Evolutionary conservation across 2,888 invertebrate species (phyloP).

Genomic region (Idaea dimidiata): DNA sequence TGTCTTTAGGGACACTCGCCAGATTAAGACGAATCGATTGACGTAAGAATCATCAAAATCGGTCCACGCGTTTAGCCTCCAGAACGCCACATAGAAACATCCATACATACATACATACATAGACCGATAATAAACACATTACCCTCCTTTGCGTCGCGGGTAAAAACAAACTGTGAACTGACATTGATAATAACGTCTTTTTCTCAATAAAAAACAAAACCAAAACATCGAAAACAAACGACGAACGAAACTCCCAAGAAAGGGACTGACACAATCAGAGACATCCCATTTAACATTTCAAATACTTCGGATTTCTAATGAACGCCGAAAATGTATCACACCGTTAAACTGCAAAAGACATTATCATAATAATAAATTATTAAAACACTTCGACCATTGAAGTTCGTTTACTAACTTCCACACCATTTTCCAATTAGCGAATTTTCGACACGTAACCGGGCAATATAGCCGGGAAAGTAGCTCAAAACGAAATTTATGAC

Average conservation of each 20-base stretch:
- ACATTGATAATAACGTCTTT: background rate
- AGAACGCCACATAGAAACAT: no score
- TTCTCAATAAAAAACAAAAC: background rate
- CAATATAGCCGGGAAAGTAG: conserved; percentile 29
- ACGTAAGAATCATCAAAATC: no score
- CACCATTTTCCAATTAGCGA: conserved; percentile 25
- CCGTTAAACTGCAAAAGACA: background rate
- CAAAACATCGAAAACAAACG: background rate
- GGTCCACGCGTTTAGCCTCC: no score
- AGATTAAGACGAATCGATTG: no score
- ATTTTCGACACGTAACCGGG: conserved; percentile 16
- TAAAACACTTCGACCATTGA: conserved; percentile 2
- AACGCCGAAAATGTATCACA: background rate
- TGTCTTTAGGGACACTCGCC: no score
- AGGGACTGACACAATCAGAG: background rate
- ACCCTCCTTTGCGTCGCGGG: no score
- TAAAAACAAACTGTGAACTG: no score
- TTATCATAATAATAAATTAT: conserved; percentile 5
- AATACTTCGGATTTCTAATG: background rate
- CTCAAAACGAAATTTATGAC: conserved; percentile 66
- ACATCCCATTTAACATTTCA: background rate
- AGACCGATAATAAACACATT: no score
- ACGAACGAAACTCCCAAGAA: background rate
- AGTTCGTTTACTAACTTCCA: background rate
- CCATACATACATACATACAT: no score